Conservation (phyloP, 1,140 invertebrate species). For the Antheraea mylitta region DNA sequence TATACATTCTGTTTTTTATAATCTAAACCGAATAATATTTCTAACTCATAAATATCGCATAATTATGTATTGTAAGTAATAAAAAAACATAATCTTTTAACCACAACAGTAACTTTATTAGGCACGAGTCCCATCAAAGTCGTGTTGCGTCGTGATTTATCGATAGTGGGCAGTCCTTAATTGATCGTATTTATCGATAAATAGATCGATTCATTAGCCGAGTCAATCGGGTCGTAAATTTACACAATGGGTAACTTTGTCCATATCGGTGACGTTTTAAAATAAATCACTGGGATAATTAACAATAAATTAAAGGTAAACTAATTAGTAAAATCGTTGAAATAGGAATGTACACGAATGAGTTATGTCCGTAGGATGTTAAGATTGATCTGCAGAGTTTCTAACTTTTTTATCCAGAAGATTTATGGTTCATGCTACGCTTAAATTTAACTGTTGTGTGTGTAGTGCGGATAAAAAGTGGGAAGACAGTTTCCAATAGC, state of each 20-base stretch:
- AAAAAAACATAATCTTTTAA: not conserved
- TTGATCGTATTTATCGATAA: conserved; percentile 37
- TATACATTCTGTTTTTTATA: no score
- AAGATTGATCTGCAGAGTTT: not conserved
- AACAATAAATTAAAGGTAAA: not conserved
- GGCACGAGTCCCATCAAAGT: conserved; percentile 26
- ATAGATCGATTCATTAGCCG: conserved; percentile 36
- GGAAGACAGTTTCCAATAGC: no score
- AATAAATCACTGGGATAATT: conserved; percentile 1
- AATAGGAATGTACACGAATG: not conserved
- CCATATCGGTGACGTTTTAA: conserved; percentile 32
- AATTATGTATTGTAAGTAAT: not conserved
- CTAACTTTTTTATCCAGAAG: not conserved
- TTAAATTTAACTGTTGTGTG: no score
- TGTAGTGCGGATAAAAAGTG: no score
- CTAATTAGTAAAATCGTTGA: not conserved
- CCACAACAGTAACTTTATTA: conserved; percentile 15
- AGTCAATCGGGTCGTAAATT: conserved; percentile 24
- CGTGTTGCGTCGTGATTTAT: conserved; percentile 38
- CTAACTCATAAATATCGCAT: not conserved
- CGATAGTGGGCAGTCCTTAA: conserved; percentile 30
- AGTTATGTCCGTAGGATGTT: not conserved
- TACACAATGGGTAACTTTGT: conserved; percentile 34
- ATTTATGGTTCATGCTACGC: no score
- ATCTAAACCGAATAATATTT: no score